Percentiles rank a stretch among this genome's conserved stretches.
These are phyloP conservation scores for Amazona finschi DNA, from an alignment of 2,797 vertebrate species.

Conservation along the genomic window DNA sequence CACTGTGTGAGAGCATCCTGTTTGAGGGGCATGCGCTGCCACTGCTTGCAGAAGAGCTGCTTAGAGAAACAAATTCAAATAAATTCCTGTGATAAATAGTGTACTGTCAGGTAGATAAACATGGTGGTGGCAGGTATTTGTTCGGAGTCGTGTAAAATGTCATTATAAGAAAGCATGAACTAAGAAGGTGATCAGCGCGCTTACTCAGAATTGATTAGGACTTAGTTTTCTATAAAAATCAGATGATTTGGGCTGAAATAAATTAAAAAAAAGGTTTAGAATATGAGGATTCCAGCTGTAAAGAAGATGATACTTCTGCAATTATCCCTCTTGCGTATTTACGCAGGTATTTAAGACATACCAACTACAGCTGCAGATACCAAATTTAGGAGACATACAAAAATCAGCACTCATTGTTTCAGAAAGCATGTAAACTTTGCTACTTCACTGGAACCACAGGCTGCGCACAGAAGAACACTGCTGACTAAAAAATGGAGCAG, in stretches of 20 bases:
- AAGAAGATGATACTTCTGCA: background rate
- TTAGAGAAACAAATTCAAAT: background rate
- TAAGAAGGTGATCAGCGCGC: background rate
- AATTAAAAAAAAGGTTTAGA: background rate
- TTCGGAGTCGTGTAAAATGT: background rate
- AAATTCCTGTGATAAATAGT: background rate
- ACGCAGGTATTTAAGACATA: background rate
- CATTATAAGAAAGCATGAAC: background rate
- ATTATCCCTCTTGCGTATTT: background rate
- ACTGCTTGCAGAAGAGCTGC: background rate
- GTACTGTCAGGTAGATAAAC: background rate
- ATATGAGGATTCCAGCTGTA: background rate
- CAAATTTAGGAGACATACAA: background rate
- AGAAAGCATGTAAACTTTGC: background rate
- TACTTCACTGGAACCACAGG: background rate
- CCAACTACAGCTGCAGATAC: background rate
- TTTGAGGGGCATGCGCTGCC: background rate
- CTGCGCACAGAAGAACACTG: background rate
- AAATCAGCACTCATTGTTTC: background rate
- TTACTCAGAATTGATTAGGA: background rate
- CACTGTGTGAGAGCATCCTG: background rate
- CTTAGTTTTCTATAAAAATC: background rate
- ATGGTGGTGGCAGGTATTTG: rapidly evolving
- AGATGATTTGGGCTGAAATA: background rate
- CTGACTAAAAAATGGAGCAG: background rate